Base-by-base conservation (phyloP, 2,888 invertebrate species). In the Cephus spinipes region DNA sequence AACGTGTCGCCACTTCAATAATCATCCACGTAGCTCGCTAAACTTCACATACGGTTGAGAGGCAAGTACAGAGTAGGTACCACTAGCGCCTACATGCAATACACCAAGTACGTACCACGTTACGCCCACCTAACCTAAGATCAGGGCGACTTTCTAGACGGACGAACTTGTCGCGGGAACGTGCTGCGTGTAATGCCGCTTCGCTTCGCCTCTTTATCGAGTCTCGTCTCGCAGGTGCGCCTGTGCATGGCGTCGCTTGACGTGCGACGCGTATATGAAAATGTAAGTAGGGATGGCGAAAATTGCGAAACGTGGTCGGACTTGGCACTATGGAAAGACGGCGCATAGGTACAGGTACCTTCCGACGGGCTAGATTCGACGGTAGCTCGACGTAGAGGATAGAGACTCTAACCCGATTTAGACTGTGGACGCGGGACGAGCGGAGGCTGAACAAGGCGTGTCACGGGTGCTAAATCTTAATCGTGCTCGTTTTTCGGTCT, bases 121-220 rank as follows among this genome's bases (percentile, higher is more conserved):
- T 55, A 55, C 55, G 23, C 55, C 55, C 55, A 55, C 55, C 55
- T 55, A 55, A 55, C 55, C 55, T 55, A 55, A 55, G 55, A 55
- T 55, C 55, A 55, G 55, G 55, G 23, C 55, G 55, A 55, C 55
- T 55, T 55, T 55, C 55, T 55, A 55, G 55, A 23, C 23, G 23
- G 55, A 55, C 55, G 55, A 55, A 55, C 23, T 55, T 55, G 55
- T 55, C 23, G 55, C 55, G 35, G 11, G 74, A 30, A 80, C 81
- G 80, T 74, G 80, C 80, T 80, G 83, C 85, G 81, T 82, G 85
- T 84, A 84, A 85, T 84, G 79, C 76, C 55, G 78, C 79, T 83
- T 81, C 83, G 83, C 80, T 79, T 84, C 81, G 83, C 79, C 82
- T 84, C 83, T 82, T 84, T 83, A 82, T 78, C 77, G 69, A 55